Conservation (phyloP, 2,797 vertebrate genomes). For the Crenuchus spilurus region DNA sequence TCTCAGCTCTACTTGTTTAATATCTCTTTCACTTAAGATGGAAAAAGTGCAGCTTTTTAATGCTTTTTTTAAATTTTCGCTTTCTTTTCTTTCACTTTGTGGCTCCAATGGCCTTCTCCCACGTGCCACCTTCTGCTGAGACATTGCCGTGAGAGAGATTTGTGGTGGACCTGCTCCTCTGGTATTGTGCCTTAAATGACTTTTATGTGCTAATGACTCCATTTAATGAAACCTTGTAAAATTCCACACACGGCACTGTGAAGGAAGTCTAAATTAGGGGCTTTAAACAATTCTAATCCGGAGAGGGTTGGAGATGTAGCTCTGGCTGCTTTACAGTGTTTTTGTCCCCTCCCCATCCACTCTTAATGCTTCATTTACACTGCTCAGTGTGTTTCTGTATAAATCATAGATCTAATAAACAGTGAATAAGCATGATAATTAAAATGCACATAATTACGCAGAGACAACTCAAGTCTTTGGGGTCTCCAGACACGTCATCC, state of each 20-base stretch:
- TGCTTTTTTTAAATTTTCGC: constrained; percentile 1
- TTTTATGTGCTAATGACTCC: constrained; percentile 50
- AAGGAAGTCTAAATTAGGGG: constrained; percentile 34
- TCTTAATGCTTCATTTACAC: constrained; percentile 42
- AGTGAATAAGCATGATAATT: constrained; percentile 31
- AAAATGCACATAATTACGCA: constrained; percentile 41
- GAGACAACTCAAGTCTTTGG: constrained; percentile 21
- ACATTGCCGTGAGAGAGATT: constrained; percentile 35
- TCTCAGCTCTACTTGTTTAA: no score
- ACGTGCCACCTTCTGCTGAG: constrained; percentile 18
- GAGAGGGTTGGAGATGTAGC: constrained; percentile 20
- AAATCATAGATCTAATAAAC: constrained; percentile 45
- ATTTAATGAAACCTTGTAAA: constrained; percentile 51
- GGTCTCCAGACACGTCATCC: constrained; percentile 16
- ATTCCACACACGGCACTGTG: constrained; percentile 23
- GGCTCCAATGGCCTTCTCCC: not conserved
- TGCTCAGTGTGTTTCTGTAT: constrained; percentile 33
- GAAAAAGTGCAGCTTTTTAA: constrained; percentile 13
- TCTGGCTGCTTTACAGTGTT: constrained; percentile 15
- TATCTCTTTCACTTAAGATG: no score
- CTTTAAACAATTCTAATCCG: constrained; percentile 22
- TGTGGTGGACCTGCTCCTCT: constrained; percentile 35
- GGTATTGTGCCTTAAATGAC: constrained; percentile 44
- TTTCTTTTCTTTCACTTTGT: constrained; percentile 28
- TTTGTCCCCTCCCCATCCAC: not conserved